These are phyloP conservation scores for Enteromius treurensis DNA, from an alignment of 2,797 vertebrate genomes.

Conservation along the genomic window DNA sequence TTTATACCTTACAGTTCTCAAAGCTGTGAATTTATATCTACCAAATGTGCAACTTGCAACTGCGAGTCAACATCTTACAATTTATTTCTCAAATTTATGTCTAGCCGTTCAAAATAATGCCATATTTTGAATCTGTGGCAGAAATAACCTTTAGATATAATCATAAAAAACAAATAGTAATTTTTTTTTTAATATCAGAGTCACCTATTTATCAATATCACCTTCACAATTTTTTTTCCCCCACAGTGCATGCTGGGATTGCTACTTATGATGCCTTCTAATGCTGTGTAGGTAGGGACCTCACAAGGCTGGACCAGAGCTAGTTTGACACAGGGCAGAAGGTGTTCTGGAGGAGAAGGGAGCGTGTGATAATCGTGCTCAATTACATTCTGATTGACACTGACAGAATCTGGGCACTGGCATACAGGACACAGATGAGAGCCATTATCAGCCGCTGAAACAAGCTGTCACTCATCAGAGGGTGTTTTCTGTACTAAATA, in stretches of 20 bases:
- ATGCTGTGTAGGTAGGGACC: neutral
- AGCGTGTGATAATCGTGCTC: conserved; percentile 82
- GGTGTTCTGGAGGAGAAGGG: conserved; percentile 54
- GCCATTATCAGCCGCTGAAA: conserved; percentile 85
- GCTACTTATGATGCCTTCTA: too few relatives aligned
- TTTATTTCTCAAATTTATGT: neutral
- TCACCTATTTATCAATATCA: neutral
- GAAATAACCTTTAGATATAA: neutral
- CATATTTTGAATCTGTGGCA: neutral
- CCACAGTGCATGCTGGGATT: neutral
- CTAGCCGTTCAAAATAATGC: neutral
- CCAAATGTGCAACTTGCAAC: too few relatives aligned
- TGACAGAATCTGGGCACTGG: conserved; percentile 92
- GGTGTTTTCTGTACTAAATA: conserved; percentile 70
- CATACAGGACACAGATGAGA: conserved; percentile 86
- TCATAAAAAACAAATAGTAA: neutral
- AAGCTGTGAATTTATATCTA: too few relatives aligned
- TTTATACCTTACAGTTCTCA: neutral
- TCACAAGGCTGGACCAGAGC: neutral
- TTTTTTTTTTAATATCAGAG: neutral
- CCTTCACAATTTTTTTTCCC: neutral
- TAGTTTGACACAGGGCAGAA: conserved; percentile 19
- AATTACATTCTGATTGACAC: conserved; percentile 88
- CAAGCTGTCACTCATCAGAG: conserved; percentile 92
- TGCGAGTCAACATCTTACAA: too few relatives aligned